phyloP scores from a whole-genome alignment of 2,888 invertebrate species.

The Temnothorax rugatulus region DNA sequence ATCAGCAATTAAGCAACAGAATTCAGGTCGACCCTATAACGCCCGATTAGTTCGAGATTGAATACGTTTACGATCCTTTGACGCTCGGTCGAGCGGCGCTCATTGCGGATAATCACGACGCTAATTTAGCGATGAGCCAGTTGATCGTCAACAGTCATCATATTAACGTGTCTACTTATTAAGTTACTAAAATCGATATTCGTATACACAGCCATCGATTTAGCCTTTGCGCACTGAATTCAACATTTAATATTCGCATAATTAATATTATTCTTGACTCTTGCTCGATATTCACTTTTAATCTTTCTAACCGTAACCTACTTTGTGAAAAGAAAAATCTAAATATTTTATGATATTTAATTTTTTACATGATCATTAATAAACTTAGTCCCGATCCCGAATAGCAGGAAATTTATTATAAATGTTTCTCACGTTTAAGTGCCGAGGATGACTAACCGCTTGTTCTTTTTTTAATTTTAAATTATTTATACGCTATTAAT shows the following conservation, averaged over 20 bases:
- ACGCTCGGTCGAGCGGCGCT: constrained; percentile 65
- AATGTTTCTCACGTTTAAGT: neutral
- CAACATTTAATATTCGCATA: neutral
- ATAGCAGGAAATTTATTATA: neutral
- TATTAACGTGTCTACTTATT: constrained; percentile 39
- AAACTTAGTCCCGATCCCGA: neutral
- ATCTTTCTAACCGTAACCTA: neutral
- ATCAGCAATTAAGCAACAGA: constrained; percentile 48
- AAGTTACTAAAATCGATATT: constrained; percentile 19
- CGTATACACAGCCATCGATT: neutral
- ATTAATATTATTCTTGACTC: neutral
- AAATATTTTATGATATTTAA: neutral
- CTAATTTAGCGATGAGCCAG: constrained; percentile 76
- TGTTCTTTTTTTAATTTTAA: neutral
- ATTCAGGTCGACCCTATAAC: constrained; percentile 38
- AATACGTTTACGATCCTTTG: constrained; percentile 61
- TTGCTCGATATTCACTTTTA: neutral
- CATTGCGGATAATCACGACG: constrained; percentile 71
- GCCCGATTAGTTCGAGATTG: constrained; percentile 51
- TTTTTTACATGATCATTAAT: neutral
- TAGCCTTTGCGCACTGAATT: neutral
- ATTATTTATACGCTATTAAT: neutral
- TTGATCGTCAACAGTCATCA: constrained; percentile 51
- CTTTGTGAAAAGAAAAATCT: neutral
- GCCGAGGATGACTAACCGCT: neutral